Evolutionary conservation across 53 echinoderm and acorn worm genomes (phyloP).

Genomic region (Actinopyga echinites): DNA sequence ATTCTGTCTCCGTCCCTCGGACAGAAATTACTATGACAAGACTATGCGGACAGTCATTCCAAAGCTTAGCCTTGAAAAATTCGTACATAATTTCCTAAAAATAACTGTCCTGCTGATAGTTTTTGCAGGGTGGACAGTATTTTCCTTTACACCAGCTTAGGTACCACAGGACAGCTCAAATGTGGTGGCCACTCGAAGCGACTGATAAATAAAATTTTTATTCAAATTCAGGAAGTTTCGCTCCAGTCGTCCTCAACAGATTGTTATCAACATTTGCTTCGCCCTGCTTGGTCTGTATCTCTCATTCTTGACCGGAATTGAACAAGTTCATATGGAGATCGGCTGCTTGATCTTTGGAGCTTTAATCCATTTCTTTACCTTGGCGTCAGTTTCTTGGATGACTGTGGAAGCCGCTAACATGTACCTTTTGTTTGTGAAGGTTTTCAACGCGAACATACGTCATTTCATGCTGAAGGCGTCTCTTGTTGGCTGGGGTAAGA

Average conservation of each 20-base stretch:
- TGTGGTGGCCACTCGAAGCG: too few species aligned
- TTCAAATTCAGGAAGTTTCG: constrained; percentile 34
- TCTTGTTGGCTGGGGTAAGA: constrained; percentile 17
- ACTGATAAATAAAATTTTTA: too few species aligned
- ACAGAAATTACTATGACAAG: too few species aligned
- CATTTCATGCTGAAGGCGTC: constrained; percentile 22
- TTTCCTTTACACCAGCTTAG: too few species aligned
- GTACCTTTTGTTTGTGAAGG: constrained; percentile 35
- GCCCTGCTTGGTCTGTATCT: constrained; percentile 30
- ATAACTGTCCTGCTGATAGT: too few species aligned
- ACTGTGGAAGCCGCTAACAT: constrained; percentile 27
- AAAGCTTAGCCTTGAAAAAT: too few species aligned
- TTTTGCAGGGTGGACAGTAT: too few species aligned
- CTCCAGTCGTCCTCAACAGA: constrained; percentile 32
- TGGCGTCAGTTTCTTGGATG: constrained; percentile 47
- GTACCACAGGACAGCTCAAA: too few species aligned
- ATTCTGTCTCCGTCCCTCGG: too few species aligned
- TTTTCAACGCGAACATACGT: neutral
- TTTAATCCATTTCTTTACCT: constrained; percentile 36
- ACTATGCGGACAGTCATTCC: too few species aligned
- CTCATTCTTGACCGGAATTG: constrained; percentile 30
- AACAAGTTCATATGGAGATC: neutral
- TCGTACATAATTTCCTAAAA: too few species aligned
- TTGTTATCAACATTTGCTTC: constrained; percentile 27
- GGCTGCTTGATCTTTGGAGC: neutral